Base-by-base conservation (phyloP, 2,113 vertebrate genomes). In the Aramus guarauna region DNA sequence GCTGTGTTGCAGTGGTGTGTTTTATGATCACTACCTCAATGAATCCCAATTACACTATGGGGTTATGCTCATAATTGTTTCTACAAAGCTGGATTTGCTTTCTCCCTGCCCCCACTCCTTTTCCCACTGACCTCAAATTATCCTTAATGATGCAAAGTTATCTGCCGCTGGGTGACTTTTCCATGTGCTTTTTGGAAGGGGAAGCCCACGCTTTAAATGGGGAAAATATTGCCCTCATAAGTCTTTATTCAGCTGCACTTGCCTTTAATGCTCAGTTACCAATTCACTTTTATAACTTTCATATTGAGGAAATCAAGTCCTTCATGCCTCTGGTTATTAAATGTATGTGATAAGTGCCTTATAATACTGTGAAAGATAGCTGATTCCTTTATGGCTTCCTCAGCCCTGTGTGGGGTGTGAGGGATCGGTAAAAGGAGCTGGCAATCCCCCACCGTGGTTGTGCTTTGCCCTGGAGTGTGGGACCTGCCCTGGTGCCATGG, bases 231-330 rank as follows among this genome's bases (percentile, higher is more conserved):
- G 81, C 82, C 68, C 73, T 96, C 50, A 1, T 96, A 96, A 96
- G 88, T 94, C 93, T 96, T 94, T 95, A 92, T 92, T 94, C 60
- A 50, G 12, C 19, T 81, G 27, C 52, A 34, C 74, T 97, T 94
- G 77, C 83, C 76, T 96, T 96, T 97, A 97, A 83, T 85, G 84
- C 90, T 97, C 76, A 71, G 82, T 96, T 97, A 90, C 87, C 88
- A 85, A 64, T 94, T 97, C 32, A 68, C 88, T 95, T 97, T 96
- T 97, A 97, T 96, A 95, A 95, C 96, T 98, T 98, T 94, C 92
- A 95, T 92, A 94, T 88, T 94, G 94, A 98, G 86, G 58, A 89
- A 97, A 98, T 97, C 94, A 95, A 97, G 91, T 92, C 75, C 69
- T 97, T 94, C 58, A 4, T 96, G 96, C 7, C 52, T 95, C 75